Evolutionary conservation across 2,113 vertebrate genomes (phyloP), one percentile per base, ranked within the genome.

Genomic region (Nesoenas mayeri): DNA sequence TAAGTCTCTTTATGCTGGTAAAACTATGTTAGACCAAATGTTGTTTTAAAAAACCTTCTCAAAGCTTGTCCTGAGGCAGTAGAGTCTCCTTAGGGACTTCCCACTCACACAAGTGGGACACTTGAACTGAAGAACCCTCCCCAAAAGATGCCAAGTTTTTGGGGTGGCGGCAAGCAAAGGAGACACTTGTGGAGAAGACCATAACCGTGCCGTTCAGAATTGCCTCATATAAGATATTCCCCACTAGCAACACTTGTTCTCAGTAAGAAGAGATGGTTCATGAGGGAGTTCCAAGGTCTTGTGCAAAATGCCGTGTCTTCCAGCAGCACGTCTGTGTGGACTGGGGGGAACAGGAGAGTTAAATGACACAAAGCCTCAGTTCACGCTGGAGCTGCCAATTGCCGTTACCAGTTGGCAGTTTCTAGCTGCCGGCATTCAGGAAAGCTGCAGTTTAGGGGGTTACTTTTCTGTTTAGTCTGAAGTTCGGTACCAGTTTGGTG

Each of bases 281-380:
- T 5, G 15, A 89, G 42, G 57, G 53, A 72, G 3, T 91, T 79
- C 47, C 2, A 19, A 78, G 51, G 38, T 93, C 58, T 62, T 44
- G 34, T 64, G 74, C 51, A 67, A 91, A 95, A 57, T 44, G 17
- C 60, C 38, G 28, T 44, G n/a, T 79, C 36, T 91, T 77, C 18
- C 4, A 79, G 8, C 47, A 72, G 64, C 5, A 17, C 12, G 17
- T 65, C 2, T 88, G 40, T 34, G 65, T 75, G 79, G 77, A 26
- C 79, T 56, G 74, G 72, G 65, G 58, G 88, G 88, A 96, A 91
- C 9, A 87, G 91, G 85, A 93, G 93, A 93, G 90, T 90, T 88
- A 88, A 94, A 60, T 32, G 64, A 47, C 64, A 89, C 84, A 60
- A 77, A 15, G 16, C 2, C 54, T 80, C 42, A 2, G 42, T 26